Conservation (phyloP, 2,113 vertebrate species). For the Strix uralensis region DNA sequence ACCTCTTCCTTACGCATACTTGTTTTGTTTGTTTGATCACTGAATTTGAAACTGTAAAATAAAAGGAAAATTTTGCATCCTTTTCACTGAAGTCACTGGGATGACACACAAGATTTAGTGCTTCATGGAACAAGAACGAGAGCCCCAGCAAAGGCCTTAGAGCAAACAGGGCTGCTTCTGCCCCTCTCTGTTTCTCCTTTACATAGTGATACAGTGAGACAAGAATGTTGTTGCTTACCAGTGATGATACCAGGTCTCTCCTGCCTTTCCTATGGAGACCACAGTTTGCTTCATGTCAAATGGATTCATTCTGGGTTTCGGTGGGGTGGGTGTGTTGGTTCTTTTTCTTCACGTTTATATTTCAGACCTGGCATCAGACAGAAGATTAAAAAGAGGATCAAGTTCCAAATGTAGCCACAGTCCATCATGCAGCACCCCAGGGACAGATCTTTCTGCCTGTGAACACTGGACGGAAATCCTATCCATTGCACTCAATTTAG, state of each 20-base stretch:
- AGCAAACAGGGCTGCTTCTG: not conserved
- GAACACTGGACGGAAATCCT: not conserved
- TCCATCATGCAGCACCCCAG: not conserved
- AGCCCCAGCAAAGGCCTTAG: not conserved
- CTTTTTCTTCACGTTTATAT: not conserved
- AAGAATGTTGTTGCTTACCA: not conserved
- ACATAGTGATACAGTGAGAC: not conserved
- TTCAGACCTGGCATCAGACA: not conserved
- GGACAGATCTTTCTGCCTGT: not conserved
- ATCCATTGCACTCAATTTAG: not conserved
- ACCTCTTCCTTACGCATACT: not conserved
- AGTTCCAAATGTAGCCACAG: not conserved
- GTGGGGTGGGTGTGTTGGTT: not conserved
- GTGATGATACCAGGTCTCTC: not conserved
- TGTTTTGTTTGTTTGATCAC: not conserved
- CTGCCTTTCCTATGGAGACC: not conserved
- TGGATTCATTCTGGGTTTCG: not conserved
- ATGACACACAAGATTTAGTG: fast-evolving
- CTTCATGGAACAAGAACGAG: not conserved
- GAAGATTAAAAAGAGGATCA: not conserved
- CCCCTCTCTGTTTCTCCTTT: not conserved
- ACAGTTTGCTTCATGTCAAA: not conserved
- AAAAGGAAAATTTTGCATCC: not conserved
- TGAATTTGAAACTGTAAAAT: not conserved
- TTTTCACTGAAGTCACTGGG: not conserved